Conservation (phyloP, 2,113 vertebrate genomes). For the Sinosuthora webbiana region DNA sequence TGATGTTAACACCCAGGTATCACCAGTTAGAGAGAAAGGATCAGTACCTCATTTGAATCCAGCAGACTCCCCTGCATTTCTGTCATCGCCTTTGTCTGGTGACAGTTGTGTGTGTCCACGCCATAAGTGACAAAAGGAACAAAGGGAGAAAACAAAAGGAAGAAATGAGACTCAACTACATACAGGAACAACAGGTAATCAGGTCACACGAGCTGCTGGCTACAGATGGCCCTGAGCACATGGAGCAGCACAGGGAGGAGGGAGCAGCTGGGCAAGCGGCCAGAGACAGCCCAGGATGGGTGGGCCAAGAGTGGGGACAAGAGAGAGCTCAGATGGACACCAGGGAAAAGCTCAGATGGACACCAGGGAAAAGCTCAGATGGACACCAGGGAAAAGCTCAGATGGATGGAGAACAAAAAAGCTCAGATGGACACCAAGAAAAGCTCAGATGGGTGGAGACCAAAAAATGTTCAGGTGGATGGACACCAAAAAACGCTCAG, state of each 20-base stretch:
- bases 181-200: slow-evolving; percentile 16
- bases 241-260: not conserved
- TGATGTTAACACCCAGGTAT: not conserved
- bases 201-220: not conserved
- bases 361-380: not conserved
- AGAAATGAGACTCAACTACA: slow-evolving; percentile 52
- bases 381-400: not conserved
- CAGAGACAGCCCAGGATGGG: not conserved
- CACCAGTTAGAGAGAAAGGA: slow-evolving; percentile 13
- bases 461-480: not conserved
- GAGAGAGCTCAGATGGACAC: not conserved
- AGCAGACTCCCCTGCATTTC: slow-evolving; percentile 69
- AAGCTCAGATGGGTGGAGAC: not conserved
- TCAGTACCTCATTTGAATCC: slow-evolving; percentile 62
- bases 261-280: not conserved
- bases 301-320: not conserved
- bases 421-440: not conserved
- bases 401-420: too few species aligned
- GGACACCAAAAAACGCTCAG: not conserved
- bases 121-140: slow-evolving; percentile 52
- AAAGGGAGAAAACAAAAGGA: slow-evolving; percentile 62
- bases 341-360: not conserved
- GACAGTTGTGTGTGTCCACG: slow-evolving; percentile 38
- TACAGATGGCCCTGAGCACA: not conserved
- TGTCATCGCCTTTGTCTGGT: slow-evolving; percentile 71